Evolutionary conservation across 2,113 vertebrate species (phyloP).

Genomic region (Sinosuthora webbiana): DNA sequence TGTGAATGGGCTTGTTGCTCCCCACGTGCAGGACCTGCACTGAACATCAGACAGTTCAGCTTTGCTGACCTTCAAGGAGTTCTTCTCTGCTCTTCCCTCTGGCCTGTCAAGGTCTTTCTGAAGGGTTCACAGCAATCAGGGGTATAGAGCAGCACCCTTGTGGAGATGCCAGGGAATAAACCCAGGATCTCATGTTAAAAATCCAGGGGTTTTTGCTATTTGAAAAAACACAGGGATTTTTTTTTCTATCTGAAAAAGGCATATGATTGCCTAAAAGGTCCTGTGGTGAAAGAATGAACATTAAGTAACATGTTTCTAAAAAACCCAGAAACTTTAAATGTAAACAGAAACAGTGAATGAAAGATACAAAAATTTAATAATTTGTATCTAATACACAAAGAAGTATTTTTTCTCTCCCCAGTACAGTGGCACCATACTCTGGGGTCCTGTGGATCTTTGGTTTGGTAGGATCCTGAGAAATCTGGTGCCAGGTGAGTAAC

Average conservation of each 20-base stretch:
- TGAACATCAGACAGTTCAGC: not conserved
- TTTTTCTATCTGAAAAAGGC: not conserved
- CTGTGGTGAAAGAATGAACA: not conserved
- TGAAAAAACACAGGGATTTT: not conserved
- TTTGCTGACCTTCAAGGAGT: too few relatives aligned
- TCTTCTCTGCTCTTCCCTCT: not conserved
- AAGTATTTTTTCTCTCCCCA: not conserved
- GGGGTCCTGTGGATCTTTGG: not conserved
- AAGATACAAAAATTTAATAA: not conserved
- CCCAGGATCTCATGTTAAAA: not conserved
- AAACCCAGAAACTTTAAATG: not conserved
- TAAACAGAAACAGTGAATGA: not conserved
- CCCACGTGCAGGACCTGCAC: accelerated
- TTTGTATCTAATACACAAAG: not conserved
- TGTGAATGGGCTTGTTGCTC: not conserved
- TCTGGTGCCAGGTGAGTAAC: not conserved
- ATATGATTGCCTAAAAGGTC: not conserved
- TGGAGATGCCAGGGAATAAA: not conserved
- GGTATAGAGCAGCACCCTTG: not conserved
- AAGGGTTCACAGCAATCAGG: not conserved
- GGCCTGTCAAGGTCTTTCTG: not conserved
- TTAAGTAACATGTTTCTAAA: not conserved
- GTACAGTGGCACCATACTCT: accelerated
- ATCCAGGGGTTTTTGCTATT: not conserved
- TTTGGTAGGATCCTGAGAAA: not conserved